Evolutionary conservation across 2,888 invertebrate genomes (phyloP), one percentile per base, ranked within the genome.

Genomic region (Sphecodes monilicornis): DNA sequence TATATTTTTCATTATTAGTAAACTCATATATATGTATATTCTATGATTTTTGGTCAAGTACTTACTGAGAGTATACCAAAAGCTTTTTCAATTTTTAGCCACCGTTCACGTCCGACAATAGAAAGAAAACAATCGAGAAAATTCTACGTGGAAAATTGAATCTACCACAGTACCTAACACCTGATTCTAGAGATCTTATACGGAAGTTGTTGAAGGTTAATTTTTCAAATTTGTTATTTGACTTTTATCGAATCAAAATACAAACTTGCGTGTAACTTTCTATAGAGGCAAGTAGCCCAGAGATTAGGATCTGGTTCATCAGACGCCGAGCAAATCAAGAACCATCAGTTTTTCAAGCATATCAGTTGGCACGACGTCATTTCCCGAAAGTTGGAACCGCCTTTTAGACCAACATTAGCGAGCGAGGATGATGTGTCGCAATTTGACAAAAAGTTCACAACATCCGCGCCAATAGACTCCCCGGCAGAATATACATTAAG

Each of bases 41-140:
- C 6, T 60, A 2, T 29, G 6, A 29, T 16, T 29, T 60, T 29
- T 60, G 16, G 13, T 60, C 29, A 60, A 60, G 29, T 29, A 29
- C 16, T 60, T 60, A 10, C 18, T 29, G 8, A 18, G 18, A 60
- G 29, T 29, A 60, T 60, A 29, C 3, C 60, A 60, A 32, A 60
- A 60, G 16, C 60, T 60, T 60, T 29, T 66, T 73, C 39, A 39
- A 78, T 86, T 95, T 95, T 91, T 93, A 99, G 98, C 99, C 99
- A 76, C 99, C 99, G 66, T 99, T 99, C 93, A 99, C 99, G 60
- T 99, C 98, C 81, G 98, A 98, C 93, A 99, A 98, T 95, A 97
- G 99, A 91, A 99, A 99, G 95, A 98, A 98, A 95, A 99, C 99
- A 41, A 99, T 99, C 95, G 99, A 99, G 95, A 99, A 99, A 96